Conservation (phyloP, 2,888 invertebrate genomes). For the Synanthedon andrenaeformis region DNA sequence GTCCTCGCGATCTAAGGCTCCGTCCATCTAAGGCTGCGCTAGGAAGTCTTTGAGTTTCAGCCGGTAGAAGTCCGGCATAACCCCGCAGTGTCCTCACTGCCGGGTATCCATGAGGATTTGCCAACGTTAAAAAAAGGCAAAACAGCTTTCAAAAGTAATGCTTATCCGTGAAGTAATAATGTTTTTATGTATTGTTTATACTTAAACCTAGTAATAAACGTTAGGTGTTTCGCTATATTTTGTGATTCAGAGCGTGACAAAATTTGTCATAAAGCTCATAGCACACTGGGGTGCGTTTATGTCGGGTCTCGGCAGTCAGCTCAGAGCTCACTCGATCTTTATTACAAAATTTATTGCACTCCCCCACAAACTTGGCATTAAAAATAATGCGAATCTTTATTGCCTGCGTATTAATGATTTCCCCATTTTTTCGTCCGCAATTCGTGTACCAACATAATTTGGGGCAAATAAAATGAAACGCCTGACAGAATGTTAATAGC, state of each 20-base stretch:
- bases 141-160: too few species aligned
- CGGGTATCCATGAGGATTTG: too few species aligned
- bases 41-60: too few species aligned
- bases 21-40: too few species aligned
- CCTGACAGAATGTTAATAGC: slow-evolving; percentile 25
- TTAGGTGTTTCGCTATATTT: neutral
- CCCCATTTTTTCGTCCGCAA: slow-evolving; percentile 10
- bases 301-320: slow-evolving; percentile 8
- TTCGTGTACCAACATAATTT: slow-evolving; percentile 8
- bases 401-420: slow-evolving; percentile 45
- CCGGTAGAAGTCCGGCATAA: too few species aligned
- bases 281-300: slow-evolving; percentile 30
- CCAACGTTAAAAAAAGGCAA: too few species aligned
- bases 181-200: too few species aligned
- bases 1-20: too few species aligned
- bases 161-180: too few species aligned
- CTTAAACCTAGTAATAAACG: too few species aligned
- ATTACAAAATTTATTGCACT: slow-evolving; percentile 47
- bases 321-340: slow-evolving; percentile 29
- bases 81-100: too few species aligned
- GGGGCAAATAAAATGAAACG: slow-evolving; percentile 18
- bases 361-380: slow-evolving; percentile 24
- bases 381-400: slow-evolving; percentile 45
- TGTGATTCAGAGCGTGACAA: slow-evolving; percentile 27
- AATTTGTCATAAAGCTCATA: slow-evolving; percentile 28